Base-by-base conservation (phyloP, 2,113 vertebrate genomes). In the Anseranas semipalmata region DNA sequence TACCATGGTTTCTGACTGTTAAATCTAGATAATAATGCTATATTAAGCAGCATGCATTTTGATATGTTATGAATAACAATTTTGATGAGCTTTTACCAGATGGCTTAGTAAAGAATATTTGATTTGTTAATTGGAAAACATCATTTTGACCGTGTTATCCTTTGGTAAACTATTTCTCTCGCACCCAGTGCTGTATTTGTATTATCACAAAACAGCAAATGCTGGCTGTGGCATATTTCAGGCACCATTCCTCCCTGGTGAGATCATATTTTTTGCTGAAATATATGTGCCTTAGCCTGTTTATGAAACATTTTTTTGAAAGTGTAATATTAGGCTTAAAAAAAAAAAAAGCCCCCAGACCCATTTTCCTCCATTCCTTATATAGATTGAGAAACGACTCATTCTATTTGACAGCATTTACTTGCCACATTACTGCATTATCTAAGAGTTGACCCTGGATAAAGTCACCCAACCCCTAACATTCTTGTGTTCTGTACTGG, bases 201-300 rank as follows among this genome's bases (percentile, higher is more conserved):
- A 67, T 78, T 75, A 85, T 73, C 53, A 87, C 27, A 82, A 72
- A 89, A 62, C 43, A 92, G 67, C 66, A 76, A 82, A 89, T 27
- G 3, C 19, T 82, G 39, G 3, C 81, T 67, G 53, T 46, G 45
- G 45, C 33, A 85, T 74, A 80, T 74, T 94, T 95, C 70, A 95
- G 24, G 7, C 62, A 92, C 39, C 78, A 85, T 87, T 93, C 79
- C 60, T 95, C 39, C 32, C 76, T n/a, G 9, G 20, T 88, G 91
- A 96, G 85, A 86, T 92, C 85, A 90, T 52, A 37, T 60, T 62
- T 93, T 90, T 59, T 90, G 28, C 59, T 85, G 63, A 94, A 89
- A 72, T 85, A 28, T 58, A 68, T 32, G 10, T 1, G 32, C 45
- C 20, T 89, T 65, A 72, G 60, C 33, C 74, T 75, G 33, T 13